Base-by-base conservation (phyloP, 1,140 invertebrate species). In the Lordiphosa collinella region DNA sequence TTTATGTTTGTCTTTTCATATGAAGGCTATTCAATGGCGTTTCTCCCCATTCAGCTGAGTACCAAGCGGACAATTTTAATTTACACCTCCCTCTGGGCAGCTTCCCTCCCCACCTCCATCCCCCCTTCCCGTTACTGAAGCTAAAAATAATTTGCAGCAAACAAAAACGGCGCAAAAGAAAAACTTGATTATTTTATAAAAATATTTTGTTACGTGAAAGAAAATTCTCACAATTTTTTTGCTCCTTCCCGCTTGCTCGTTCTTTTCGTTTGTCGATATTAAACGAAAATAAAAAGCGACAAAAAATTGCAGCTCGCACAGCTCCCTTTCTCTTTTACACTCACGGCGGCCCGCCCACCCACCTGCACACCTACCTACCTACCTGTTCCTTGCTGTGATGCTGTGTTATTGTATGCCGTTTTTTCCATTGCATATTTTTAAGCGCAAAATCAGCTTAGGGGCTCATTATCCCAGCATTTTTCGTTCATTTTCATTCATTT, bases 391-490 rank as follows among this genome's bases (percentile, higher is more conserved):
- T 25, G 22, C 6, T 6, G 31, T 43, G n/a, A n/a, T n/a, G 57
- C 51, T 41, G 66, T 73, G 52, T 68, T 78, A 71, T 75, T 64
- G 60, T 62, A 57, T 79, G 58, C 67, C 58, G 56, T 60, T 35
- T 69, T 66, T 68, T 53, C 41, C 55, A 47, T 60, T 59, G 56
- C 72, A 75, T 55, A 75, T 69, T 84, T 79, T 69, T 65, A 68
- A 78, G 68, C 62, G 73, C 63, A 85, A 84, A 87, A 87, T 86
- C 84, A 87, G 85, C 79, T 86, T 87, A 86, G 85, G 85, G 85
- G 79, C 86, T 87, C 79, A 74, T 82, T 85, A 82, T 82, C 85
- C 67, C 52, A 37, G 38, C 63, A 38, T 31, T 67, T 44, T 53
- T 43, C 43, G 37, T 6, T 11, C 41, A 63, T 57, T 73, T 87